Base-by-base conservation (phyloP, 1,140 invertebrate genomes). In the Dreissena rostriformis region DNA sequence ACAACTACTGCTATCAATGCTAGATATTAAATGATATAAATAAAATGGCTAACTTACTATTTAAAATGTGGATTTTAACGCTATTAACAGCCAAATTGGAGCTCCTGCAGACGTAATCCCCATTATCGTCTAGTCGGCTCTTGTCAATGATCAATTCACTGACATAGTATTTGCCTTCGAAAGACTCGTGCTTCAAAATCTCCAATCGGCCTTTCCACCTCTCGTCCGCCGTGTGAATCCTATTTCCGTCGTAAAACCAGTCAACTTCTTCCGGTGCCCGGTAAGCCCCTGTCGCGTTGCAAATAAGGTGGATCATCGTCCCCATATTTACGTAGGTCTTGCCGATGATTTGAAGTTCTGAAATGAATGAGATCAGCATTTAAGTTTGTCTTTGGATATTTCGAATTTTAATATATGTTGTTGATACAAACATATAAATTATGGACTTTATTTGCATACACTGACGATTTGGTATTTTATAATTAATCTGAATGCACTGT, bases 91-190 rank as follows among this genome's bases (percentile, higher is more conserved):
- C 61, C 19, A 82, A 24, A 53, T 88, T 86, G 10, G 89, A 86
- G 76, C 87, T 90, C 77, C 87, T 76, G 78, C 89, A 90, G n/a
- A 90, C 85, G 85, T 90, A 90, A 24, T 71, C 61, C 11, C 89
- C 89, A 14, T 67, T 73, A 65, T 90, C 89, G 2, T n/a, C 65
- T 26, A 22, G 85, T 24, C 57, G 70, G 70, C 83, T 86, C 51
- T 79, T 76, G 26, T 86, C 85, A 70, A 90, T 82, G 14, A 86
- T 82, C 51, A 90, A 63, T 55, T 82, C 68, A 85, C 89, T 90
- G 29, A 86, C 86, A 29, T 86, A 85, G 22, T 86, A 87, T 15
- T 84, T 85, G 28, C 78, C 84, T 17, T 84, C 71, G 15, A 81
- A 78, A 71, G 77, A 71, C 74, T 67, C 57, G 15, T 78, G 82